Evolutionary conservation across 2,888 invertebrate species (phyloP).

Genomic region (Uropetala carovei): DNA sequence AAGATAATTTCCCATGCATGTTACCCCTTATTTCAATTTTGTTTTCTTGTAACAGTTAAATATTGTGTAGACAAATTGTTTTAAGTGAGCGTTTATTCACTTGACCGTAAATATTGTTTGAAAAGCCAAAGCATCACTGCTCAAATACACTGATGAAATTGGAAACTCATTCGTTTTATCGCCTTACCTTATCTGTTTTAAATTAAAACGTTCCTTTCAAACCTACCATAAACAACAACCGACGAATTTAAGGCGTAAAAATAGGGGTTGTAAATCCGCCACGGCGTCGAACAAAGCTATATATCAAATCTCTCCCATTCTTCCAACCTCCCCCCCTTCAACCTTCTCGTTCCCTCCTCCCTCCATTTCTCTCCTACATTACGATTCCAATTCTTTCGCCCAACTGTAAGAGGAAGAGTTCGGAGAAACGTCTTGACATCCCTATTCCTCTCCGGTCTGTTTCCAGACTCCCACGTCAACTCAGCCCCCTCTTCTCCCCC

Average conservation of each 20-base stretch:
- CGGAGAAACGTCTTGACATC: not conserved
- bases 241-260: conserved; percentile 20
- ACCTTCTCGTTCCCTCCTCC: not conserved
- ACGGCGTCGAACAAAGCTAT: conserved; percentile 33
- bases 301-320: conserved; percentile 40
- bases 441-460: not conserved
- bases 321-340: conserved; percentile 7
- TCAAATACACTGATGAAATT: not conserved
- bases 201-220: conserved; percentile 33
- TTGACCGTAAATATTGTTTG: too few species aligned
- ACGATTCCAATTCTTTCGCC: not conserved
- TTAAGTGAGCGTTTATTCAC: too few species aligned
- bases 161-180: conserved; percentile 27
- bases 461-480: not conserved
- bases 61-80: too few species aligned
- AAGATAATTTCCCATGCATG: too few species aligned
- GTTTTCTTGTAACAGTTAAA: too few species aligned
- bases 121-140: not conserved
- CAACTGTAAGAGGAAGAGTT: too few species aligned
- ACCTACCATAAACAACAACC: conserved; percentile 5
- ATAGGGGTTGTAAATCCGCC: conserved; percentile 17
- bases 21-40: too few species aligned
- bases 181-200: conserved; percentile 16
- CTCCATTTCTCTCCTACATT: not conserved
- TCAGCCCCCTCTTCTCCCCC: not conserved